These are phyloP conservation scores for Nematolebias whitei DNA, from an alignment of 2,113 vertebrate species.

Conservation along the genomic window DNA sequence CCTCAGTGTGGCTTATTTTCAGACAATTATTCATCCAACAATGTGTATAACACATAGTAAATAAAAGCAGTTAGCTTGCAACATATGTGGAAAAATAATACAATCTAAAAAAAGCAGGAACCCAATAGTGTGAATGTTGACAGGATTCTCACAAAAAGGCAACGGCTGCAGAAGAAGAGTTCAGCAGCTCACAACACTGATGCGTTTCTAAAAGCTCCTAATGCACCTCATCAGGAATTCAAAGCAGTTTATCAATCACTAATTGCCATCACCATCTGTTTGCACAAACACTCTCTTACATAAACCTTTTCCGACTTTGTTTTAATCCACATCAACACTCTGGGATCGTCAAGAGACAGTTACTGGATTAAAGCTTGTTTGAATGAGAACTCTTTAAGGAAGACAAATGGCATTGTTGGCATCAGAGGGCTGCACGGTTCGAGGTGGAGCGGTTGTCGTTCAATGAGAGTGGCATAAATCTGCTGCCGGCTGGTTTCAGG, in stretches of 20 bases:
- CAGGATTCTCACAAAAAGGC: constrained; percentile 13
- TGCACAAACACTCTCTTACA: constrained; percentile 18
- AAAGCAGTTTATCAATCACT: constrained; percentile 52
- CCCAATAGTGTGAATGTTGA: too few relatives aligned
- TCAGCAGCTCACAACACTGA: constrained; percentile 13
- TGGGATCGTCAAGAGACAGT: constrained; percentile 39
- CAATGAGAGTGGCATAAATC: constrained; percentile 5
- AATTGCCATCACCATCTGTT: constrained; percentile 61
- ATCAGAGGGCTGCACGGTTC: constrained; percentile 8
- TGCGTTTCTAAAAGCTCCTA: constrained; percentile 35
- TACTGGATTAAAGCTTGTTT: constrained; percentile 34
- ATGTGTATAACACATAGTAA: too few relatives aligned
- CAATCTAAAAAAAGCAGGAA: too few relatives aligned
- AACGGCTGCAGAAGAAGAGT: constrained; percentile 22
- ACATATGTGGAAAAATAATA: too few relatives aligned
- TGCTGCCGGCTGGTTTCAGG: background rate
- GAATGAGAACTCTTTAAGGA: constrained; percentile 34
- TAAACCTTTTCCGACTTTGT: constrained; percentile 34
- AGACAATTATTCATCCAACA: too few relatives aligned
- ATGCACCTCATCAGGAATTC: constrained; percentile 45
- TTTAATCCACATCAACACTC: constrained; percentile 35
- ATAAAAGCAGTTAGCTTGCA: too few relatives aligned
- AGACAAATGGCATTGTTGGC: constrained; percentile 12
- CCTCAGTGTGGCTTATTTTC: too few relatives aligned
- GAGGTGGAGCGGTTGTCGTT: background rate